A percentile compares a stretch with the other conserved stretches of the same genome.
phyloP scores from a whole-genome alignment of 2,797 vertebrate species.

The Rachycentron canadum region DNA sequence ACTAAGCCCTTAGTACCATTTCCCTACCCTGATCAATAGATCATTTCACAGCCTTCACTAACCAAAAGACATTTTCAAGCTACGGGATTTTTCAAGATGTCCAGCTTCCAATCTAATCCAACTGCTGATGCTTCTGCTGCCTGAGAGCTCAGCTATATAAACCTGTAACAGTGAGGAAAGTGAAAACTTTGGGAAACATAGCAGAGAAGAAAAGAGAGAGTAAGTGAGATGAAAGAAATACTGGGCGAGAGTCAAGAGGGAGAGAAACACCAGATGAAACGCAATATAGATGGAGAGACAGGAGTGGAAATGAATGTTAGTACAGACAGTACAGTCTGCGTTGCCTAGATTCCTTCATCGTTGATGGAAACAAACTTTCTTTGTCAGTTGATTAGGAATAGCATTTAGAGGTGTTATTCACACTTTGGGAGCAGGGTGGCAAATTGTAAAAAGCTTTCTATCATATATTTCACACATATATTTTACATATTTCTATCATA shows the following conservation, averaged over 20 bases:
- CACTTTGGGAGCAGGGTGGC: constrained; percentile 28
- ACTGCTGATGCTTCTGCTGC: constrained; percentile 27
- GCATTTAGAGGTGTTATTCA: constrained; percentile 20
- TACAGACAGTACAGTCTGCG: not conserved
- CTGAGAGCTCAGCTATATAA: constrained; percentile 28
- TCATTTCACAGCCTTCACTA: constrained; percentile 21
- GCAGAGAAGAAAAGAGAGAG: not conserved
- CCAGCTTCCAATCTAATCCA: constrained; percentile 12
- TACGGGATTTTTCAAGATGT: constrained; percentile 8
- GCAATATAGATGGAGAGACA: not conserved
- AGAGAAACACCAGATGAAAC: not conserved
- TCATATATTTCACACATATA: no score
- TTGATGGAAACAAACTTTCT: not conserved
- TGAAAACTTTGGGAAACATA: constrained; percentile 6
- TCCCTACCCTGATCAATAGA: constrained; percentile 22
- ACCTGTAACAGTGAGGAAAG: constrained; percentile 12
- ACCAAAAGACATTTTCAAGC: constrained; percentile 4
- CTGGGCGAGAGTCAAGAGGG: not conserved
- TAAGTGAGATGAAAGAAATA: not conserved
- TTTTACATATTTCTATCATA: not conserved
- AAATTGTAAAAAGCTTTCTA: not conserved
- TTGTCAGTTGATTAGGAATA: constrained; percentile 35
- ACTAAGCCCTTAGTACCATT: constrained; percentile 3
- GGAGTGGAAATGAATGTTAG: not conserved
- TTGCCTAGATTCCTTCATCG: constrained; percentile 2